These are phyloP conservation scores for Brenthis ino DNA, from an alignment of 2,888 invertebrate species.

Conservation along the genomic window DNA sequence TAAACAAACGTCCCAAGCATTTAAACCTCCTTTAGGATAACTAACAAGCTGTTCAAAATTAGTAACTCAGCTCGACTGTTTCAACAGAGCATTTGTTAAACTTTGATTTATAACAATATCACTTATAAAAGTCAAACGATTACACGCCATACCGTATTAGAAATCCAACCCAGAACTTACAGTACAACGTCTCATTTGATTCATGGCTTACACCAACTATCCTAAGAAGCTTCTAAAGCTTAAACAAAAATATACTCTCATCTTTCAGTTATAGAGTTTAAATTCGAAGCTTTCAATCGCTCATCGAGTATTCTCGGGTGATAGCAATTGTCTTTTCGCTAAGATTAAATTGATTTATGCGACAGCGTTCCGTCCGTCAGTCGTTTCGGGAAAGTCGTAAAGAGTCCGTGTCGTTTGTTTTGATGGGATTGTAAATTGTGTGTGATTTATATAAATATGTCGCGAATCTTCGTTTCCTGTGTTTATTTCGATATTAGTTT, in stretches of 20 bases:
- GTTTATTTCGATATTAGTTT: neutral
- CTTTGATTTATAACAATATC: slow-evolving; percentile 63
- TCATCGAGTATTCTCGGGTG: slow-evolving; percentile 36
- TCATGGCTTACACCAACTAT: slow-evolving; percentile 52
- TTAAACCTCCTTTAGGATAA: neutral
- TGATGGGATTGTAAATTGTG: slow-evolving; percentile 48
- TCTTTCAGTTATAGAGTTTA: slow-evolving; percentile 12
- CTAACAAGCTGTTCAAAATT: slow-evolving; percentile 8
- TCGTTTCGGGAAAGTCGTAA: slow-evolving; percentile 56
- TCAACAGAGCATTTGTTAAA: slow-evolving; percentile 49
- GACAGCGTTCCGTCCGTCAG: slow-evolving; percentile 66
- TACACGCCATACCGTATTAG: slow-evolving; percentile 69
- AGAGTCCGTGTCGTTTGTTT: slow-evolving; percentile 42
- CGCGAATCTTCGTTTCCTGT: slow-evolving; percentile 54
- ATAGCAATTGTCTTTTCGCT: slow-evolving; percentile 67
- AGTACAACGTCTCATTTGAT: slow-evolving; percentile 56
- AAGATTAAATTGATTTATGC: slow-evolving; percentile 76
- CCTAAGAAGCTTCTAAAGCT: neutral
- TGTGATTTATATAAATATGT: slow-evolving; percentile 53
- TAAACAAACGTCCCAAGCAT: slow-evolving; percentile 5
- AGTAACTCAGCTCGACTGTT: slow-evolving; percentile 30
- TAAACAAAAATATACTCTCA: slow-evolving; percentile 27
- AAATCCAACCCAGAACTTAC: slow-evolving; percentile 46
- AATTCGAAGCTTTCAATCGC: slow-evolving; percentile 14
- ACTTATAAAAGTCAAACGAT: slow-evolving; percentile 67